Conservation (phyloP, 1,140 invertebrate genomes). For the Leptinotarsa defecta region DNA sequence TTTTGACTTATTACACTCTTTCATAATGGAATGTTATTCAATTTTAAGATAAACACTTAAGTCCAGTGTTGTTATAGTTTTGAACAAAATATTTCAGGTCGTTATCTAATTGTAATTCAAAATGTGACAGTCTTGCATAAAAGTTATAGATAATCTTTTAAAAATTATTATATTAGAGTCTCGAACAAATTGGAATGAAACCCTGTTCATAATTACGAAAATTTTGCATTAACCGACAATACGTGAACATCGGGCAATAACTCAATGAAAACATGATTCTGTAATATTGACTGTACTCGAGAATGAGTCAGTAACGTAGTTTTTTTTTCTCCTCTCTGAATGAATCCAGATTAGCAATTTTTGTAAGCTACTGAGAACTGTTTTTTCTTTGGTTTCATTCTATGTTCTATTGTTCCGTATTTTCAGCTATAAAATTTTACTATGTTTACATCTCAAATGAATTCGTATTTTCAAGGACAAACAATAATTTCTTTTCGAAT, state of each 20-base stretch:
- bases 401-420: slow-evolving; percentile 11
- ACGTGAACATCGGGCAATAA: slow-evolving; percentile 11
- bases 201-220: slow-evolving; percentile 10
- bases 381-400: slow-evolving; percentile 11
- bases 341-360: slow-evolving; percentile 8
- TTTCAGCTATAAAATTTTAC: slow-evolving; percentile 12
- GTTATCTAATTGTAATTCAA: slow-evolving; percentile 10
- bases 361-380: slow-evolving; percentile 11
- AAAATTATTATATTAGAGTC: slow-evolving; percentile 12
- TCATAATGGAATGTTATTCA: slow-evolving; percentile 3
- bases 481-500: slow-evolving; percentile 7
- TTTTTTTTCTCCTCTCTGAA: slow-evolving; percentile 10
- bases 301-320: slow-evolving; percentile 11
- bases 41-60: slow-evolving; percentile 10
- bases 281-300: slow-evolving; percentile 11
- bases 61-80: slow-evolving; percentile 9
- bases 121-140: slow-evolving; percentile 9
- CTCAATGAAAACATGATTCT: slow-evolving; percentile 11
- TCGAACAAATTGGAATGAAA: slow-evolving; percentile 10
- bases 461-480: slow-evolving; percentile 7
- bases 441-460: slow-evolving; percentile 11
- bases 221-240: slow-evolving; percentile 5
- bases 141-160: slow-evolving; percentile 12
- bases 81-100: slow-evolving; percentile 10
- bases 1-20: slow-evolving; percentile 10